Percentiles rank a stretch among this genome's conserved stretches.
Evolutionary conservation across 2,797 vertebrate species (phyloP).

Genomic region (Mus minutoides): DNA sequence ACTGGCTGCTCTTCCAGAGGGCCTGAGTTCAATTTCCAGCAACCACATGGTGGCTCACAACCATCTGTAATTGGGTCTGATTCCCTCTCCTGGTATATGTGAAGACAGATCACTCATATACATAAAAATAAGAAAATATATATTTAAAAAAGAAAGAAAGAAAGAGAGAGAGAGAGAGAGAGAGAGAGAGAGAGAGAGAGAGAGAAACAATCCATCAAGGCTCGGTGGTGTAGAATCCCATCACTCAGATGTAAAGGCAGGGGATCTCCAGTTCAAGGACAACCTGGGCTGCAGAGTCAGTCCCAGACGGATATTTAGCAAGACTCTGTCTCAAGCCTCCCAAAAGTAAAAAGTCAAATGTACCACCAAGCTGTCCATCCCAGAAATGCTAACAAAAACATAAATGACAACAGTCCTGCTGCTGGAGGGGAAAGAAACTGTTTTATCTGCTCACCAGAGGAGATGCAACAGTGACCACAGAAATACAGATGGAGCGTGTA

Average conservation of each 20-base stretch:
- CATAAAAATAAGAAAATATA: neutral
- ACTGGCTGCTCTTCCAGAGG: neutral
- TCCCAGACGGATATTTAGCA: neutral
- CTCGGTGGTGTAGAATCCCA: neutral
- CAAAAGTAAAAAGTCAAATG: slow-evolving; percentile 9
- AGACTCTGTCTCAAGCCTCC: neutral
- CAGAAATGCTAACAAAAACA: slow-evolving; percentile 29
- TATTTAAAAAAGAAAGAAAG: neutral
- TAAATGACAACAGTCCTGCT: neutral
- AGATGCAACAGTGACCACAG: neutral
- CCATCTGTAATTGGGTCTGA: neutral
- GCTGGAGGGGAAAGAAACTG: neutral
- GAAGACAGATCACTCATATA: neutral
- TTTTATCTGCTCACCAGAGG: neutral
- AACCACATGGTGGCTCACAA: neutral
- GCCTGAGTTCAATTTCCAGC: neutral
- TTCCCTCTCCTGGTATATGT: neutral
- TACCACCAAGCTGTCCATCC: neutral
- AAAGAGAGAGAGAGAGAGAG: accelerated
- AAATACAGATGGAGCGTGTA: neutral
- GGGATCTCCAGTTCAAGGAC: neutral
- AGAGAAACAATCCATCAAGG: neutral
- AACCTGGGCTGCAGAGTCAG: neutral
- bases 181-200: accelerated
- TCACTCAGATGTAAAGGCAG: neutral